phyloP scores from a whole-genome alignment of 2,113 vertebrate species.

The Rhinoderma darwinii region DNA sequence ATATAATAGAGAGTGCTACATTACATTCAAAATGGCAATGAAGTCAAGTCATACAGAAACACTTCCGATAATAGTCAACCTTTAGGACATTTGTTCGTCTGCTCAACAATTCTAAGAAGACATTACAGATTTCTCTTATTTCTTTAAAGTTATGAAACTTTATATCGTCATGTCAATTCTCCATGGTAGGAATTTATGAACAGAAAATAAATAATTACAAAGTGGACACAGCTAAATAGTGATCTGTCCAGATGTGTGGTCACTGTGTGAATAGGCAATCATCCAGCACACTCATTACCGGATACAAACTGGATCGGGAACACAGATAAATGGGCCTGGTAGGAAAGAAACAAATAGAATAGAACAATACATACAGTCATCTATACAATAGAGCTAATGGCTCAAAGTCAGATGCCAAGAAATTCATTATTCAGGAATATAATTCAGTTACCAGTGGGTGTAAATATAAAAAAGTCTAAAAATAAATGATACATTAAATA shows the following conservation, averaged over 20 bases:
- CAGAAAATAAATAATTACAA: neutral
- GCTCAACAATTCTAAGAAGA: neutral
- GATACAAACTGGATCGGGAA: neutral
- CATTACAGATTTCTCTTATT: neutral
- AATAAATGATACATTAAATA: neutral
- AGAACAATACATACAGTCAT: neutral
- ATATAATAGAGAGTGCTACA: no score
- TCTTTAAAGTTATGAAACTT: neutral
- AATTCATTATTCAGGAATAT: neutral
- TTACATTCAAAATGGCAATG: no score
- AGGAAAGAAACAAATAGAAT: neutral
- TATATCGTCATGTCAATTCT: neutral
- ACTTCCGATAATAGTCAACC: no score
- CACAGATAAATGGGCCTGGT: neutral
- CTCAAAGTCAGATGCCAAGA: neutral
- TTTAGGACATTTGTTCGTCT: no score
- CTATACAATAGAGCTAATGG: neutral
- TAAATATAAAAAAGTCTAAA: neutral
- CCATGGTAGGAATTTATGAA: neutral
- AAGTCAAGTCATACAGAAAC: no score
- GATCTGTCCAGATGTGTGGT: neutral
- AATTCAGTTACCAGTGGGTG: neutral
- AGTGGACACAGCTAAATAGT: neutral
- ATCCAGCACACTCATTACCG: neutral
- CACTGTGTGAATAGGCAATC: neutral